These are phyloP conservation scores for Schizothorax lantsangensis DNA, from an alignment of 2,797 vertebrate species.

Conservation along the genomic window DNA sequence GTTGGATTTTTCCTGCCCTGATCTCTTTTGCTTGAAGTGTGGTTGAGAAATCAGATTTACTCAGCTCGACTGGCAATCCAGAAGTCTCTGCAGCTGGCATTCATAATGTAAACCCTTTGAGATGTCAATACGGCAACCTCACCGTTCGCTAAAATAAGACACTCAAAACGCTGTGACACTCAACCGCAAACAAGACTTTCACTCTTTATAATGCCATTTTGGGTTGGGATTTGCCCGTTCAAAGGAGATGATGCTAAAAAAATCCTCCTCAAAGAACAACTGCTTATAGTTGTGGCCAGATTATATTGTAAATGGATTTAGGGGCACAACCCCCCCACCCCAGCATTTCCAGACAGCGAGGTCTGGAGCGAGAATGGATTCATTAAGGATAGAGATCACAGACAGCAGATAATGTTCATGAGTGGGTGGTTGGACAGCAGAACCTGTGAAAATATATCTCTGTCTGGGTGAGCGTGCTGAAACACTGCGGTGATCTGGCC, in stretches of 20 bases:
- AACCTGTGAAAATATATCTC: slow-evolving; percentile 48
- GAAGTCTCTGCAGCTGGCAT: neutral
- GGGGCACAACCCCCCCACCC: slow-evolving; percentile 58
- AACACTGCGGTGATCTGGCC: neutral
- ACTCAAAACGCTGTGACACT: neutral
- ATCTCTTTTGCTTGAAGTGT: slow-evolving; percentile 37
- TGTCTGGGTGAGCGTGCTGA: slow-evolving; percentile 15
- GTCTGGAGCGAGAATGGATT: slow-evolving; percentile 70
- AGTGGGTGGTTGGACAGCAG: slow-evolving; percentile 46
- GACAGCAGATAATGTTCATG: slow-evolving; percentile 58
- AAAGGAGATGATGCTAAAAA: slow-evolving; percentile 54
- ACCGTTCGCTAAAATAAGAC: slow-evolving; percentile 25
- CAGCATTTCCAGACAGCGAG: slow-evolving; percentile 66
- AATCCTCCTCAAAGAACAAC: slow-evolving; percentile 59
- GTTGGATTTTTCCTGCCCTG: slow-evolving; percentile 15
- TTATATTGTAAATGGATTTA: slow-evolving; percentile 70
- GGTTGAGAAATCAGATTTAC: slow-evolving; percentile 2
- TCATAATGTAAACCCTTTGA: slow-evolving; percentile 35
- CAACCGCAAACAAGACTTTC: slow-evolving; percentile 50
- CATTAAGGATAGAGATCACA: slow-evolving; percentile 72
- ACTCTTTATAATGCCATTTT: slow-evolving; percentile 58
- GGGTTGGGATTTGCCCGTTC: slow-evolving; percentile 67
- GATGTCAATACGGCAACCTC: slow-evolving; percentile 28
- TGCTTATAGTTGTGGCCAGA: slow-evolving; percentile 72
- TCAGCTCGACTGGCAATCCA: neutral